Conservation (phyloP, 2,797 vertebrate species). For the Schizopygopsis malacanthus region DNA sequence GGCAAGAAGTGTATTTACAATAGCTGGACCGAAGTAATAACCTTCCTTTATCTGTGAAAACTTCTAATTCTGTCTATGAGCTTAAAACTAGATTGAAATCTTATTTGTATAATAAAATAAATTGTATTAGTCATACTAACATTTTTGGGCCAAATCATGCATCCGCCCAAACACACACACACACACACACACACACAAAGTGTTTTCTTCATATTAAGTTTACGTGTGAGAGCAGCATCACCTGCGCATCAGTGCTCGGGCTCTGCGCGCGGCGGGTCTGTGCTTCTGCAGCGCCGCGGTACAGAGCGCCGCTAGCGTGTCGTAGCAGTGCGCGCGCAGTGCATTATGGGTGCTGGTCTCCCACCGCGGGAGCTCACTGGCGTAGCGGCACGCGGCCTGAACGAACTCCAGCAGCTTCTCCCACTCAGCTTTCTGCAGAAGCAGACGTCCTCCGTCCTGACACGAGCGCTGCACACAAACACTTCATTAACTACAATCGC, state of each 20-base stretch:
- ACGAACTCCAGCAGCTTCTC: conserved; percentile 72
- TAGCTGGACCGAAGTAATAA: no score
- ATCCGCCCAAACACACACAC: no score
- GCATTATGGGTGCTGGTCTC: conserved; percentile 75
- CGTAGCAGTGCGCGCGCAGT: conserved; percentile 73
- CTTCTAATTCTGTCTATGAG: no score
- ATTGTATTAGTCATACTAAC: no score
- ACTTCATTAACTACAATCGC: no score
- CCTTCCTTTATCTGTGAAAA: no score
- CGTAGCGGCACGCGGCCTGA: conserved; percentile 74
- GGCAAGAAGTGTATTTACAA: no score
- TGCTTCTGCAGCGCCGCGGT: conserved; percentile 70
- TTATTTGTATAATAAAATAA: no score
- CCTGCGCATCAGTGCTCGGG: conserved; percentile 74
- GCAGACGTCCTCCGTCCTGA: conserved; percentile 75
- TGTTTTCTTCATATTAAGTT: background rate
- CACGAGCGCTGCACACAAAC: conserved; percentile 71
- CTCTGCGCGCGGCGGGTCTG: conserved; percentile 61
- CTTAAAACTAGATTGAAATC: no score
- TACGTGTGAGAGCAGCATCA: conserved; percentile 44
- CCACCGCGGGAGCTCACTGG: conserved; percentile 78
- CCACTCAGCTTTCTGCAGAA: conserved; percentile 74
- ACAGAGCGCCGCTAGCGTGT: conserved; percentile 67
- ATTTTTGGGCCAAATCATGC: no score
- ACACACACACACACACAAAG: no score